Base-by-base conservation (phyloP, 1,140 invertebrate species). In the Leptopilina clavipes region DNA sequence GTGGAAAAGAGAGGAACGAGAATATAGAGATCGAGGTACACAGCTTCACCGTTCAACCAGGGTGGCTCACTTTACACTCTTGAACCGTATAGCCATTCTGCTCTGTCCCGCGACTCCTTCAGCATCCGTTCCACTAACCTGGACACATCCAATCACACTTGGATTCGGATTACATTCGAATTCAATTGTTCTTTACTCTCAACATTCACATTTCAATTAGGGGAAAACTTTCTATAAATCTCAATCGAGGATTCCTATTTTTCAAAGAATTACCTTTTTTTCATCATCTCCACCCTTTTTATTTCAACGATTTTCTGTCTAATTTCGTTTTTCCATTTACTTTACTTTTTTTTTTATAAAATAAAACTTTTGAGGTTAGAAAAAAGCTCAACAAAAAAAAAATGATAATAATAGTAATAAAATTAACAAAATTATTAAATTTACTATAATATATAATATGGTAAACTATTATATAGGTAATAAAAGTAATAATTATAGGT, bases 11-110 rank as follows among this genome's bases (percentile, higher is more conserved):
- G 78, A 77, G 74, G 54, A 40, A 40, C 37, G 9, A 40, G 7
- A 3, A 40, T 40, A 40, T 40, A 77, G 76, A 82, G 72, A 79
- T 74, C 78, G 72, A 79, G 76, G 72, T 75, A 81, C 56, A 14
- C 10, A 10, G 19, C 10, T 25, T 12, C 19, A 10, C 25, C 25
- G 48, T 17, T 52, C 12, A 37, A 65, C 59, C 59, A 25, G 59
- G 59, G 59, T 31, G 25, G 59, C 59, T 59, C 56, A 22, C 56
- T 37, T 37, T 65, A 12, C 7, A 22, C 56, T 65, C 22, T 65
- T 65, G 10, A 65, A 65, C 59, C 19, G 22, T 31, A 54, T 19
- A n/a, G 12, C 59, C 25, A 65, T 22, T 65, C 59, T 65, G 59
- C 59, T 25, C 22, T 65, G 59, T 7, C 25, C 59, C 22, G 59